Conservation (phyloP, 2,113 vertebrate genomes). For the Rhegmatorhina hoffmannsi region DNA sequence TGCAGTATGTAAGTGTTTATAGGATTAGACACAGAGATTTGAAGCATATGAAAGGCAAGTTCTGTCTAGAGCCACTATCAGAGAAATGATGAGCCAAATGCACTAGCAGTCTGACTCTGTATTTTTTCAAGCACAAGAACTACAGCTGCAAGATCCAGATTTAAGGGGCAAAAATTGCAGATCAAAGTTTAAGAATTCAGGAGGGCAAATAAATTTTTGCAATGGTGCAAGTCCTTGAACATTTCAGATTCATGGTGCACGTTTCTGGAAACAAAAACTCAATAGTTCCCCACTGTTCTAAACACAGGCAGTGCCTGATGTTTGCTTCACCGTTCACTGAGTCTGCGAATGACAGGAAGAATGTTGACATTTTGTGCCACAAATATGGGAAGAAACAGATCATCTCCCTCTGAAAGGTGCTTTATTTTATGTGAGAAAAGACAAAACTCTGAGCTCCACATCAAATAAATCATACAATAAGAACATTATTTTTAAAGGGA, state of each 20-base stretch:
- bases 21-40: conserved; percentile 12
- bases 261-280: conserved; percentile 43
- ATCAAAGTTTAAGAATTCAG: conserved; percentile 8
- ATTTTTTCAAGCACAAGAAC: neutral
- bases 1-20: neutral
- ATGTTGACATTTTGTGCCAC: conserved; percentile 67
- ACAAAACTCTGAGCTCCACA: conserved; percentile 51
- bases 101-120: neutral
- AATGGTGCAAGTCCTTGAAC: neutral
- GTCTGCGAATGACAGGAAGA: conserved; percentile 48
- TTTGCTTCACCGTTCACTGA: conserved; percentile 48
- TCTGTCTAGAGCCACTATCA: neutral
- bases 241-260: neutral
- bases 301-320: neutral
- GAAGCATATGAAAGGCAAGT: neutral
- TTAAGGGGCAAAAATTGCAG: neutral
- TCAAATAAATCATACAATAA: conserved; percentile 69
- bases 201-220: neutral
- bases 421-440: conserved; percentile 60
- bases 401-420: conserved; percentile 50
- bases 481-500: conserved; percentile 64
- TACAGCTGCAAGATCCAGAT: neutral
- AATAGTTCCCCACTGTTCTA: conserved; percentile 17
- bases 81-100: neutral
- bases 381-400: conserved; percentile 19